Evolutionary conservation across 2,888 invertebrate genomes (phyloP).

Genomic region (Plemyria rubiginata): DNA sequence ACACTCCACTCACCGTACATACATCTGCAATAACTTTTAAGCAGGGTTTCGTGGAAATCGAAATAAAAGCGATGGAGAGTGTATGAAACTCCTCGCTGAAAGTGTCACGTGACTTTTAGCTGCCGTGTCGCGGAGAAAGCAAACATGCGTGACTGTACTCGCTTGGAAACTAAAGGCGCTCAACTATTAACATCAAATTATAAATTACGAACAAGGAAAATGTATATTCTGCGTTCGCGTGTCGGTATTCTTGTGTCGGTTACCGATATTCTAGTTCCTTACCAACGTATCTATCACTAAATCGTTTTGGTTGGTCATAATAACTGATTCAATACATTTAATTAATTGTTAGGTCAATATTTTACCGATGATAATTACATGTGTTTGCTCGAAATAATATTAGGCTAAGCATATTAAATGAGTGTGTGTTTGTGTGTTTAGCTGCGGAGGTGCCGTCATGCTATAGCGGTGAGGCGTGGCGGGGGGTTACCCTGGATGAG

Average conservation of each 20-base stretch:
- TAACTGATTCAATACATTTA: conserved; percentile 5
- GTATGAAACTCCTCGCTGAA: conserved; percentile 23
- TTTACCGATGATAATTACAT: conserved; percentile 11
- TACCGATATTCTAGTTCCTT: conserved; percentile 32
- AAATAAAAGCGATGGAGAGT: conserved; percentile 30
- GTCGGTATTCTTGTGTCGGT: conserved; percentile 38
- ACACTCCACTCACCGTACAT: conserved; percentile 31
- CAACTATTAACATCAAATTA: conserved; percentile 55
- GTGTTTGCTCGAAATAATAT: conserved; percentile 18
- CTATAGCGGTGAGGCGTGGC: conserved; percentile 92
- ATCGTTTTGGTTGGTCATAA: background rate
- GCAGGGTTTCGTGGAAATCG: conserved; percentile 37
- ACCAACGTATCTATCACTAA: background rate
- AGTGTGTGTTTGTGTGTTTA: conserved; percentile 43
- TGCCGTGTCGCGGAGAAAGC: conserved; percentile 46
- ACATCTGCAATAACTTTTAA: conserved; percentile 41
- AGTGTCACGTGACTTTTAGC: conserved; percentile 15
- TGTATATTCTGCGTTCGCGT: conserved; percentile 39
- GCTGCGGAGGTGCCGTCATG: conserved; percentile 93
- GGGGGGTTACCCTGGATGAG: conserved; percentile 94
- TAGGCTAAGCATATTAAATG: conserved; percentile 4
- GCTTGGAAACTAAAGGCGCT: conserved; percentile 46
- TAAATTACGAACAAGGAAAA: conserved; percentile 45
- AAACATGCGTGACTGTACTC: conserved; percentile 52
- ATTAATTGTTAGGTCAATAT: conserved; percentile 30